Evolutionary conservation across 2,113 vertebrate genomes (phyloP), one percentile per base, ranked within the genome.

Genomic region (Camelus bactrianus): DNA sequence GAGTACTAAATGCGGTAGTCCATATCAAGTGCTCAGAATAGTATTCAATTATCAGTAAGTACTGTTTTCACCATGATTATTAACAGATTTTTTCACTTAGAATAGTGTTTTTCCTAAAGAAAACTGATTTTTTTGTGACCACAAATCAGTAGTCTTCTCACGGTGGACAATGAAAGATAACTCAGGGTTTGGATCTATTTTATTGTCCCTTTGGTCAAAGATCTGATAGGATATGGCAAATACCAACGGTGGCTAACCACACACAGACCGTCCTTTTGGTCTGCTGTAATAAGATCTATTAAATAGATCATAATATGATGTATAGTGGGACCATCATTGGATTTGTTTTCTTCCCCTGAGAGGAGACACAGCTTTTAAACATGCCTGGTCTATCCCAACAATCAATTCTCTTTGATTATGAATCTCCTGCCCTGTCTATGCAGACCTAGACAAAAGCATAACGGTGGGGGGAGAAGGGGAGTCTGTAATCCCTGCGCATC

Each of bases 401-500:
- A 62, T 69, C 42, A 56, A 46, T 84, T 96, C 70, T 86, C 60
- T 81, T 35, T 56, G 58, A 83, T 65, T 73, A 35, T 80, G 50
- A 94, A 75, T 75, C 48, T 64, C 54, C 46, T 70, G n/a, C 65
- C 65, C 15, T 24, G 35, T 75, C 46, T 52, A 76, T 56, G 42
- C 46, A 76, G 80, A 93, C 70, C 3, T 22, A 96, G 72, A 97
- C 87, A 94, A 89, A 96, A 87, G 86, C 83, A 42, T 67, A 75
- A 62, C 1, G 12, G 56, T 50, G 73, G 17, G 0, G 9, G 54
- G 56, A 38, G 3, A 13, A 52, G 5, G 28, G 81, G 12, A 30
- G 54, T 54, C 86, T 83, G 22, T 62, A 54, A 73, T 87, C 92
- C 93, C 32, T 48, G n/a, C 16, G 20, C 83, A 69, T 80, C 87